These are phyloP conservation scores for Elegia similella DNA, from an alignment of 2,888 invertebrate genomes.

Conservation along the genomic window DNA sequence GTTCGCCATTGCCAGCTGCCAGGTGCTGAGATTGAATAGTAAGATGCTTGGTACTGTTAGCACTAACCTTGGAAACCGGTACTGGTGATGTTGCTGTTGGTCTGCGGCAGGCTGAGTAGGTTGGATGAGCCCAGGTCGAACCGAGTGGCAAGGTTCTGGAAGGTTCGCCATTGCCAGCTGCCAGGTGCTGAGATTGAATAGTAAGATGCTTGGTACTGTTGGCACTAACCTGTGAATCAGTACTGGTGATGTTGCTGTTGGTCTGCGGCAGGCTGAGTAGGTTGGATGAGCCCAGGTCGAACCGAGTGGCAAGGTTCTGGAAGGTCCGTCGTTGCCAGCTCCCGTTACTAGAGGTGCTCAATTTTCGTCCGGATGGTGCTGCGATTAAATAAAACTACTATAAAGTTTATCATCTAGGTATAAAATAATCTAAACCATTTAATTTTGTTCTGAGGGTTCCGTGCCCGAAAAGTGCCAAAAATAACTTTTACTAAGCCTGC, in stretches of 20 bases:
- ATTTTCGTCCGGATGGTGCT: slow-evolving; percentile 65
- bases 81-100: too few species aligned
- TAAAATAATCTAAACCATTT: too few species aligned
- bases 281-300: slow-evolving; percentile 60
- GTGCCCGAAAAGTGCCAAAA: too few species aligned
- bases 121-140: too few species aligned
- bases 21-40: slow-evolving; percentile 45
- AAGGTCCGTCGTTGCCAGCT: slow-evolving; percentile 82
- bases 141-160: too few species aligned
- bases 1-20: slow-evolving; percentile 82
- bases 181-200: too few species aligned
- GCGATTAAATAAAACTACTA: slow-evolving; percentile 27
- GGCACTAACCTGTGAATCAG: slow-evolving; percentile 73
- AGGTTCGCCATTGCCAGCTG: too few species aligned
- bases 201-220: too few species aligned
- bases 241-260: slow-evolving; percentile 53
- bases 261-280: slow-evolving; percentile 53
- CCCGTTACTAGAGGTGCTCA: slow-evolving; percentile 75
- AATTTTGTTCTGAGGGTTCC: too few species aligned
- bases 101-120: too few species aligned
- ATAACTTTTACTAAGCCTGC: too few species aligned
- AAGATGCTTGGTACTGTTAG: too few species aligned
- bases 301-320: slow-evolving; percentile 75
- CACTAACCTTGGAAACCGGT: slow-evolving; percentile 74
- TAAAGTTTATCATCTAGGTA: background rate